phyloP scores from a whole-genome alignment of 53 echinoderm and acorn worm species.

The Stichopus horrens region DNA sequence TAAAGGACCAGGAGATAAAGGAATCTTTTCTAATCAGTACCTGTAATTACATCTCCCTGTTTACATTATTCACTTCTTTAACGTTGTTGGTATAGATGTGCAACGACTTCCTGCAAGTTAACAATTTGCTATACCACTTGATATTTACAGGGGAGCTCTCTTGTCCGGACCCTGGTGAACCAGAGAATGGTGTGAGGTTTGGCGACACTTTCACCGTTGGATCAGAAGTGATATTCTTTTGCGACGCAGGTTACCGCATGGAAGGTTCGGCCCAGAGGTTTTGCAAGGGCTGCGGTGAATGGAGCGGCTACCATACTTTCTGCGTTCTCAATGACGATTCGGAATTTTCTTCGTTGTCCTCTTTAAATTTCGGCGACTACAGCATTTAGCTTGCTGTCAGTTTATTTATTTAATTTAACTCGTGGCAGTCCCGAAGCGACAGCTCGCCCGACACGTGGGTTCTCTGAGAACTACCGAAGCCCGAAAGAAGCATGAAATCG shows the following conservation, averaged over 20 bases:
- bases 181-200: constrained; percentile 60
- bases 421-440: too few species aligned
- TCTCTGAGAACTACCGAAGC: too few species aligned
- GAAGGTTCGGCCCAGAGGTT: constrained; percentile 72
- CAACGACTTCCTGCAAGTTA: too few species aligned
- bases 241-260: constrained; percentile 64
- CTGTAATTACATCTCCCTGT: too few species aligned
- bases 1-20: too few species aligned
- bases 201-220: constrained; percentile 71
- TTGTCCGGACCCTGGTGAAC: constrained; percentile 75
- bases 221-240: constrained; percentile 72
- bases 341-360: constrained; percentile 52
- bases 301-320: constrained; percentile 77
- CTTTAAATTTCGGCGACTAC: neutral
- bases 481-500: too few species aligned
- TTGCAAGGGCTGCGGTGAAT: constrained; percentile 75
- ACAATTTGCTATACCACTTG: too few species aligned
- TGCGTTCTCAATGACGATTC: constrained; percentile 52
- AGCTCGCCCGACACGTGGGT: too few species aligned
- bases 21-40: too few species aligned
- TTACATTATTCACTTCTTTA: too few species aligned
- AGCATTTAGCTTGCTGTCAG: neutral
- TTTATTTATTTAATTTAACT: too few species aligned
- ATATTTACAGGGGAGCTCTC: constrained; percentile 30
- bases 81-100: too few species aligned